A percentile compares a stretch with the other conserved stretches of the same genome.
Conservation (phyloP, 2,888 invertebrate genomes). For the Sicus ferrugineus region DNA sequence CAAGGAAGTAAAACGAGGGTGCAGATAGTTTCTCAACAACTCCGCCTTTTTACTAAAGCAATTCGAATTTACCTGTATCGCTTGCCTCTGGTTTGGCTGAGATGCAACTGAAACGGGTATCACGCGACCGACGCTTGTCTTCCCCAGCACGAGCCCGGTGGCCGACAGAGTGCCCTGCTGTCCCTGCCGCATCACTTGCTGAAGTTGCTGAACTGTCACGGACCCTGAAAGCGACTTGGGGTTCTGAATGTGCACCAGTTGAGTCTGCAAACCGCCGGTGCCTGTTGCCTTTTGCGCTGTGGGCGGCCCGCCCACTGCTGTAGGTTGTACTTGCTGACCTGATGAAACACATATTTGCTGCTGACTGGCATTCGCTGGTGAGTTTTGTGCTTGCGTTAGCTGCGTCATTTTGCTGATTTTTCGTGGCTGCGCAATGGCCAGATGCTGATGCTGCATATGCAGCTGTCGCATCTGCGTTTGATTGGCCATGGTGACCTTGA, state of each 20-base stretch:
- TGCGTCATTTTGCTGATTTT: slow-evolving; percentile 73
- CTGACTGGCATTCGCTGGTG: slow-evolving; percentile 39
- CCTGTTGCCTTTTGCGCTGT: slow-evolving; percentile 55
- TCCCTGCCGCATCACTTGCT: slow-evolving; percentile 75
- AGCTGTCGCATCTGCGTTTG: slow-evolving; percentile 74
- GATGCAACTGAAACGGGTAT: slow-evolving; percentile 73
- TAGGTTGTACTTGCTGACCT: slow-evolving; percentile 4
- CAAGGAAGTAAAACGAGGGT: not conserved
- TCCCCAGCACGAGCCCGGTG: slow-evolving; percentile 69
- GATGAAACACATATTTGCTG: slow-evolving; percentile 42
- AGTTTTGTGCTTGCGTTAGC: slow-evolving; percentile 46
- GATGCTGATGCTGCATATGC: slow-evolving; percentile 68
- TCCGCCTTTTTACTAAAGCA: not conserved
- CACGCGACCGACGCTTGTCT: slow-evolving; percentile 70
- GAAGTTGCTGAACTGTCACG: slow-evolving; percentile 78
- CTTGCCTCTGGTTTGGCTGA: slow-evolving; percentile 67
- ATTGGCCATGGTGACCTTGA: slow-evolving; percentile 68
- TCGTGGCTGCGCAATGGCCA: slow-evolving; percentile 65
- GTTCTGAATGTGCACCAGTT: slow-evolving; percentile 75
- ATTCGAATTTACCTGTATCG: slow-evolving; percentile 65
- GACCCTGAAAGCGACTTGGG: slow-evolving; percentile 68
- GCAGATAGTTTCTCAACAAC: not conserved
- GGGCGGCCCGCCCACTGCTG: slow-evolving; percentile 10
- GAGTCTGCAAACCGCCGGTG: slow-evolving; percentile 69
- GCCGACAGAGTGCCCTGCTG: slow-evolving; percentile 62